phyloP scores from a whole-genome alignment of 2,888 invertebrate genomes.

The Drosophila anomalata region DNA sequence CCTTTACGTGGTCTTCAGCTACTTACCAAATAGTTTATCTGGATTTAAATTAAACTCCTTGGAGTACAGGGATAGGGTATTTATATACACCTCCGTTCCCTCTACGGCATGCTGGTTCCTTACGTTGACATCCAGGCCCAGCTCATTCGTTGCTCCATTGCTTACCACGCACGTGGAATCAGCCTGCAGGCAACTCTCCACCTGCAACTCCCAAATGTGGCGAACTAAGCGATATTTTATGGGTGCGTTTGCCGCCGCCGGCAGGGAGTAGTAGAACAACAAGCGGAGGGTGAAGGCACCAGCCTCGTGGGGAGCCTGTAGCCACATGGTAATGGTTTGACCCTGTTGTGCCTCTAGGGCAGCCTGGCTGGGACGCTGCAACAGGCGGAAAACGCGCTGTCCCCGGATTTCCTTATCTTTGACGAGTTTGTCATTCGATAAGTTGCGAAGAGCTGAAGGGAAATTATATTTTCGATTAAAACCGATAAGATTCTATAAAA shows the following conservation, averaged over 20 bases:
- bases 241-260: constrained; percentile 56
- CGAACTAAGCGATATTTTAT: constrained; percentile 86
- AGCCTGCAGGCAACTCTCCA: constrained; percentile 86
- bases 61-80: constrained; percentile 80
- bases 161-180: constrained; percentile 85
- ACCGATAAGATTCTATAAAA: background rate
- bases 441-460: constrained; percentile 75
- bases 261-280: constrained; percentile 89
- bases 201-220: constrained; percentile 87
- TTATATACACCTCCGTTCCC: constrained; percentile 82
- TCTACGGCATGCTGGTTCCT: constrained; percentile 89
- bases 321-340: constrained; percentile 85
- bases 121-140: constrained; percentile 88
- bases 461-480: background rate
- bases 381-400: constrained; percentile 82
- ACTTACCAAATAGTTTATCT: constrained; percentile 80
- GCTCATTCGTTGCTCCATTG: constrained; percentile 85
- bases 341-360: constrained; percentile 81
- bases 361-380: constrained; percentile 61
- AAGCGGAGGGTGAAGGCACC: constrained; percentile 88
- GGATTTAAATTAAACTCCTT: constrained; percentile 77
- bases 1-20: background rate
- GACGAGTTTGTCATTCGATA: constrained; percentile 82
- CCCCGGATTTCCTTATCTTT: constrained; percentile 83
- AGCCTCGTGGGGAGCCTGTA: constrained; percentile 88